phyloP scores from a whole-genome alignment of 2,113 vertebrate species.

The Lepus europaeus region DNA sequence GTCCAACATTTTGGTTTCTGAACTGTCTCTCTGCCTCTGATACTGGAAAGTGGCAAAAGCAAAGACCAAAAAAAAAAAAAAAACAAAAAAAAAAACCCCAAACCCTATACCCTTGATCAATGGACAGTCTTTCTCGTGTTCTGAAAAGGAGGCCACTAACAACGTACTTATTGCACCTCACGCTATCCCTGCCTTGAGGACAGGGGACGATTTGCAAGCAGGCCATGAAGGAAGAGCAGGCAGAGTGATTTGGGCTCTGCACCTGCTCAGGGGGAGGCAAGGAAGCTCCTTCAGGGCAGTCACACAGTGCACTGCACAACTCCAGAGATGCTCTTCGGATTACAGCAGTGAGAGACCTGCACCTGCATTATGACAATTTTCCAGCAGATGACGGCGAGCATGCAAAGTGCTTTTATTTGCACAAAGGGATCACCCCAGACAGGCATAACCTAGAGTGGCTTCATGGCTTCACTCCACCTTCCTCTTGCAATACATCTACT shows the following conservation, averaged over 20 bases:
- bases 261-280: background rate
- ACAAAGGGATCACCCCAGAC: background rate
- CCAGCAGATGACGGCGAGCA: background rate
- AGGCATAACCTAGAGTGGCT: background rate
- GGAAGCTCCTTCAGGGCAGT: too few relatives aligned
- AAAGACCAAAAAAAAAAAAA: too few relatives aligned
- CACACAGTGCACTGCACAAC: background rate
- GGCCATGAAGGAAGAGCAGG: background rate
- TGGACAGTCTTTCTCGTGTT: background rate
- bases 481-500: background rate
- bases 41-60: background rate
- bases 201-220: background rate
- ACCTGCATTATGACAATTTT: background rate
- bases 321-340: fast-evolving
- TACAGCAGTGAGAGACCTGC: background rate
- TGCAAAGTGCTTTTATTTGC: background rate
- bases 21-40: background rate
- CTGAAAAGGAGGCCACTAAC: background rate
- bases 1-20: constrained; percentile 66
- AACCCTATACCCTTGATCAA: background rate
- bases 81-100: background rate
- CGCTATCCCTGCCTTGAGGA: too few relatives aligned
- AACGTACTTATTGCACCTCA: background rate
- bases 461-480: background rate
- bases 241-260: background rate